Evolutionary conservation across 2,888 invertebrate species (phyloP).

Genomic region (Amphipyra berbera): DNA sequence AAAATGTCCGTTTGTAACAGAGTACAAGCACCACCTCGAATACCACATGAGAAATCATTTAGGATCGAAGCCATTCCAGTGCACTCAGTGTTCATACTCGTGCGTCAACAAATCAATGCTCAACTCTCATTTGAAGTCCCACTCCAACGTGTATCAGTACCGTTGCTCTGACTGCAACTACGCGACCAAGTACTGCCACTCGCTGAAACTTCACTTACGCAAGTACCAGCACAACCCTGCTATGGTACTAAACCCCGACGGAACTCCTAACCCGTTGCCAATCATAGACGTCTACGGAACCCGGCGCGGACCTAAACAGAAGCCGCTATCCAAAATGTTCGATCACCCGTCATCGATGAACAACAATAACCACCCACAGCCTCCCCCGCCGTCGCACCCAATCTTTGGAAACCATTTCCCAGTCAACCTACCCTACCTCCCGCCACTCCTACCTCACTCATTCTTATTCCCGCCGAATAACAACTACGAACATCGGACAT

Average conservation of each 20-base stretch:
- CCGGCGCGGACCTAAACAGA: slow-evolving; percentile 95
- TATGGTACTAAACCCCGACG: slow-evolving; percentile 96
- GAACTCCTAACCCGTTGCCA: slow-evolving; percentile 95
- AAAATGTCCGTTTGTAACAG: slow-evolving; percentile 98
- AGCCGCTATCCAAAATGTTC: slow-evolving; percentile 79
- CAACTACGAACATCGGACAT: slow-evolving; percentile 79
- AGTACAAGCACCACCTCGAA: slow-evolving; percentile 99
- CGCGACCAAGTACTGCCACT: slow-evolving; percentile 99
- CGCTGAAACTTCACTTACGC: slow-evolving; percentile 97
- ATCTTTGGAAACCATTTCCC: slow-evolving; percentile 84
- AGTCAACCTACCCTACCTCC: slow-evolving; percentile 83
- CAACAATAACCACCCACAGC: slow-evolving; percentile 71
- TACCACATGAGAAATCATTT: slow-evolving; percentile 98
- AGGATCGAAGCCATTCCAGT: slow-evolving; percentile 98
- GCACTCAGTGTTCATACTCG: slow-evolving; percentile 95
- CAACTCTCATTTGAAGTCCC: slow-evolving; percentile 99
- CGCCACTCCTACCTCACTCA: slow-evolving; percentile 85
- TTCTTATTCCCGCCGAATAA: slow-evolving; percentile 87
- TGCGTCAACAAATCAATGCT: slow-evolving; percentile 99
- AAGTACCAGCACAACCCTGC: slow-evolving; percentile 98
- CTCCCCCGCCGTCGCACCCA: slow-evolving; percentile 76
- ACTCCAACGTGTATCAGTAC: slow-evolving; percentile 97
- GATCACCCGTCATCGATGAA: slow-evolving; percentile 72
- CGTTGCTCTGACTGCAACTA: slow-evolving; percentile 98
- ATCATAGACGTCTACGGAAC: slow-evolving; percentile 98